A percentile compares a stretch with the other conserved stretches of the same genome.
Evolutionary conservation across 2,797 vertebrate species (phyloP).

Genomic region (Alfaro cultratus): DNA sequence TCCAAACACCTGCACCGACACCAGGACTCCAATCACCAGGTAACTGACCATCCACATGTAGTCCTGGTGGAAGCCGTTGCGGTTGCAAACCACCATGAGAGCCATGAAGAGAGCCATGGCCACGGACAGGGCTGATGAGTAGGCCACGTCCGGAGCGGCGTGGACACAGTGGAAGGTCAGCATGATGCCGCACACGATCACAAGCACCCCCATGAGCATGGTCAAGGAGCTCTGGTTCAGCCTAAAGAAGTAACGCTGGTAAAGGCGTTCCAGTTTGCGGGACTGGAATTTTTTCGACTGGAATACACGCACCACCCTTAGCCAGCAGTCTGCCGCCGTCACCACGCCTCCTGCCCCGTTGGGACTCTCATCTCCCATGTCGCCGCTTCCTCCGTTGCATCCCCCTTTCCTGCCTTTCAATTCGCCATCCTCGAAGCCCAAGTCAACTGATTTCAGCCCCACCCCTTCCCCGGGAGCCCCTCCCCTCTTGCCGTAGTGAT

Average conservation of each 20-base stretch:
- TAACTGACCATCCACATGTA: slow-evolving; percentile 98
- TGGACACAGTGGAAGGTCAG: slow-evolving; percentile 92
- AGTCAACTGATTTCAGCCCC: slow-evolving; percentile 88
- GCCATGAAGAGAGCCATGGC: slow-evolving; percentile 90
- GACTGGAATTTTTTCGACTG: slow-evolving; percentile 97
- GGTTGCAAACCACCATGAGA: slow-evolving; percentile 94
- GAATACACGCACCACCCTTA: slow-evolving; percentile 87
- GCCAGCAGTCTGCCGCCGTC: slow-evolving; percentile 85
- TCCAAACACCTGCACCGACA: slow-evolving; percentile 88
- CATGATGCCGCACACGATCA: slow-evolving; percentile 91
- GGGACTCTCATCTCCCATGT: slow-evolving; percentile 67
- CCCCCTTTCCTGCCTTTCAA: slow-evolving; percentile 76
- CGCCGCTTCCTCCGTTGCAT: slow-evolving; percentile 70
- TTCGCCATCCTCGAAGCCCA: slow-evolving; percentile 89
- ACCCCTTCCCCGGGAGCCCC: slow-evolving; percentile 79
- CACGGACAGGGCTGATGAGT: slow-evolving; percentile 82
- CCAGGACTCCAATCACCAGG: slow-evolving; percentile 88
- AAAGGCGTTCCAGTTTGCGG: slow-evolving; percentile 93
- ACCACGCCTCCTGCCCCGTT: slow-evolving; percentile 72
- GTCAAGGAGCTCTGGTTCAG: slow-evolving; percentile 98
- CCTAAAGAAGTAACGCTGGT: slow-evolving; percentile 97
- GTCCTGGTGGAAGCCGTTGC: slow-evolving; percentile 96
- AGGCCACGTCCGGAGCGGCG: slow-evolving; percentile 79
- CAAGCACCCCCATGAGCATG: slow-evolving; percentile 95
- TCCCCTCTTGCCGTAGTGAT: slow-evolving; percentile 89